Base-by-base conservation (phyloP, 2,888 invertebrate species). In the Hymenopus coronatus region DNA sequence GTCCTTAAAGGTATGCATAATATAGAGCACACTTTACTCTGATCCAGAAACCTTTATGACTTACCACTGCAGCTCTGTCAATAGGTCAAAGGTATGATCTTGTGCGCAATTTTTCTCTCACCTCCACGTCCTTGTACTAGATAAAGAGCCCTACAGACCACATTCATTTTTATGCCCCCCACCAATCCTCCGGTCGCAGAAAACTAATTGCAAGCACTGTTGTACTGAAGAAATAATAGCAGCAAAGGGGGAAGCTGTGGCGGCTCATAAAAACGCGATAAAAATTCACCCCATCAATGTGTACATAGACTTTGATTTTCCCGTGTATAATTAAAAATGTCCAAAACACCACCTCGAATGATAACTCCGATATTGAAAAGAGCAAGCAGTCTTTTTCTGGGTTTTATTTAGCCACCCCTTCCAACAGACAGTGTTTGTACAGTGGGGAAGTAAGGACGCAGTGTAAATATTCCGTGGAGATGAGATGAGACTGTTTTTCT, bases 291-390 rank as follows among this genome's bases (percentile, higher is more conserved):
- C 40, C 46, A 27, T 27, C 86, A 28, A 15, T 86, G 70, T 86
- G 33, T 70, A 33, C 82, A 87, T 20, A 86, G 81, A 40, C 82
- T 87, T 87, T 82, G 87, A 87, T 82, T 87, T 82, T 27, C 3
- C 87, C 81, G n/a, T 87, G 85, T 88, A 30, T 89, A 89, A 89
- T 89, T 89, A 89, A 88, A 89, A 89, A 88, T 85, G 84, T 88
- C 87, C 85, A 82, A 87, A 82, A 87, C 82, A 87, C 82, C 87
- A 82, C 87, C 87, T 87, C 87, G 82, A 30, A 82, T 82, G 33
- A 82, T 87, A 30, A 82, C 82, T 82, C n/a, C 87, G 40, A 82
- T 87, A 82, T 82, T 87, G 82, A 28, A 87, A 82, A 85, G 85
- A 85, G 85, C 28, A 40, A 30, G 15, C n/a, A 40, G 87, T 25